Evolutionary conservation across 2,113 vertebrate species (phyloP), one percentile per base, ranked within the genome.

Genomic region (Rhinolophus sinicus): DNA sequence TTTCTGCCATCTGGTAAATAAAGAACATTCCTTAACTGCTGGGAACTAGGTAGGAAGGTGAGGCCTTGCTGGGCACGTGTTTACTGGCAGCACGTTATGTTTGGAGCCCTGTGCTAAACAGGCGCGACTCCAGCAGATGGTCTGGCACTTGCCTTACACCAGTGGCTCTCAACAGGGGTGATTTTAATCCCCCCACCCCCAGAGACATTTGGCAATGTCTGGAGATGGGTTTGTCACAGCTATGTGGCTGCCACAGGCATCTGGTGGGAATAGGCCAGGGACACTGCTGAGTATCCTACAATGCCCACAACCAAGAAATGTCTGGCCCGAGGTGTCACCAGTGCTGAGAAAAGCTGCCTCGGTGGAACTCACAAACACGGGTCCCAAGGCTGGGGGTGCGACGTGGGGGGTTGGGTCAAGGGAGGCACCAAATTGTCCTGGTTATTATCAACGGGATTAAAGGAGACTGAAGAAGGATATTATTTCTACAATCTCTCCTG

Each of bases 161-260:
- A 72, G 16, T 40, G 77, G 33, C 14, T 62, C 67, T 91, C 58
- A 73, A 33, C 1, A 4, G n/a, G 47, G 52, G 13, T 60, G 21
- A 44, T 5, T n/a, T 64, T 40, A 80, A 28, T 6, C 26, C 18
- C 77, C n/a, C 26, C 8, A n/a, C 38, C 8, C 3, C 24, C 14
- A 11, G 50, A 33, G 54, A 72, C 28, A 84, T 70, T 6, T 40
- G 62, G 90, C 22, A 94, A 35, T n/a, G 26, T 47, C 47, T 65
- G 58, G 47, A 96, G 44, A 95, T n/a, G 47, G 33, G n/a, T 60
- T 52, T 88, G 72, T 80, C 33, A 88, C 16, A 90, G 35, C 28
- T 13, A 69, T 19, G 33, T 18, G 4, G 44, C 3, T 5, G 18
- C 38, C 47, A 13, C 4, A 72, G 56, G 56, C 19, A 60, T 54